A percentile compares a stretch with the other conserved stretches of the same genome.
Evolutionary conservation across 2,888 invertebrate genomes (phyloP).

Genomic region (Microchrysa polita): DNA sequence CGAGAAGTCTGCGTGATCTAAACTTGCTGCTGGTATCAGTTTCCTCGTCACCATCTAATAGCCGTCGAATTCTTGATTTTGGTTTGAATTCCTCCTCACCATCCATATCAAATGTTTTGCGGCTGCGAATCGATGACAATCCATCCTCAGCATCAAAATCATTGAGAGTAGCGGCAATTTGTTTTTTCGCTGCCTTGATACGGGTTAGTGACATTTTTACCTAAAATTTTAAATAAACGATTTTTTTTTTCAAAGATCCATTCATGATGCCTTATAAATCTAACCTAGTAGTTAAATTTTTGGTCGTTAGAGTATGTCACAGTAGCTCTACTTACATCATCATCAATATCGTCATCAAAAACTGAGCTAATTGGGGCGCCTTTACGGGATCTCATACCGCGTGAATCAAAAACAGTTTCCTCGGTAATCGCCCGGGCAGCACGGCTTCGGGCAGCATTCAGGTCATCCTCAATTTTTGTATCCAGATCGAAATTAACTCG

Average conservation of each 20-base stretch:
- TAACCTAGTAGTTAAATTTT: too few species aligned
- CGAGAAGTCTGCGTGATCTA: conserved; percentile 67
- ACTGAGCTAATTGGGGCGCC: conserved; percentile 65
- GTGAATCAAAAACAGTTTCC: conserved; percentile 72
- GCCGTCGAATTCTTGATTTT: conserved; percentile 13
- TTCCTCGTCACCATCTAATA: conserved; percentile 11
- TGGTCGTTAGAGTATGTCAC: too few species aligned
- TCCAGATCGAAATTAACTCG: conserved; percentile 46
- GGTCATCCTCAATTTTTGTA: conserved; percentile 61
- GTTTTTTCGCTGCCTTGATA: conserved; percentile 70
- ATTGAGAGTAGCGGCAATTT: conserved; percentile 46
- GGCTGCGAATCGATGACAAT: conserved; percentile 68
- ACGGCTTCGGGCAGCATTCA: conserved; percentile 66
- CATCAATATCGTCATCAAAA: conserved; percentile 65
- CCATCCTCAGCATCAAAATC: conserved; percentile 70
- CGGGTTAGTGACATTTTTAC: conserved; percentile 70
- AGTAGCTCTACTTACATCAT: conserved; percentile 66
- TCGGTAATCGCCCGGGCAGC: conserved; percentile 66
- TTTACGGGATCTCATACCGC: conserved; percentile 67
- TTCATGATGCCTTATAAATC: too few species aligned
- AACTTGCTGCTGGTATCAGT: conserved; percentile 15
- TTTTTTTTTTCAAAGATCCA: too few species aligned
- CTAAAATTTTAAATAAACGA: conserved; percentile 57
- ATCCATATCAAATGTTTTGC: conserved; percentile 65
- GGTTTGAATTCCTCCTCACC: conserved; percentile 36